These are phyloP conservation scores for Muscicapa comitata DNA, from an alignment of 2,797 vertebrate genomes.

Conservation along the genomic window DNA sequence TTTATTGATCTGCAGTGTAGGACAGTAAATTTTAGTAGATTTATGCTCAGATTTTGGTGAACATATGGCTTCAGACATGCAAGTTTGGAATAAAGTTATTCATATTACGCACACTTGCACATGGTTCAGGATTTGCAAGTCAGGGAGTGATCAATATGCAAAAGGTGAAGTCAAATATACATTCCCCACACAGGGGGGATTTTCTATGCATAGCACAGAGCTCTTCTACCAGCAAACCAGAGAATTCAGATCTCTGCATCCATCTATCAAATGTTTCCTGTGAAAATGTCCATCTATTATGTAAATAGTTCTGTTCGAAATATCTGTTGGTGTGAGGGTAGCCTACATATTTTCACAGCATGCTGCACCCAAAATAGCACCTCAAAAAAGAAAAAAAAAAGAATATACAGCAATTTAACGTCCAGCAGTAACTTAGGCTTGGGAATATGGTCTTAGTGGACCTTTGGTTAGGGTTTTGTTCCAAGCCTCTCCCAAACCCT, in stretches of 20 bases:
- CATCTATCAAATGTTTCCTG: background rate
- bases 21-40: constrained; percentile 5
- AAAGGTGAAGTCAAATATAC: constrained; percentile 31
- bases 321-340: background rate
- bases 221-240: background rate
- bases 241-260: background rate
- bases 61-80: constrained; percentile 21
- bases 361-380: background rate
- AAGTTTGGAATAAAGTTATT: constrained; percentile 16
- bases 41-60: background rate
- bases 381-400: background rate
- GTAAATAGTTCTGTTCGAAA: background rate
- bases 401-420: rapidly evolving
- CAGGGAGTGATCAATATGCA: background rate
- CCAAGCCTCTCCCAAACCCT: background rate
- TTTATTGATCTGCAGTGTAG: constrained; percentile 10
- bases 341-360: background rate
- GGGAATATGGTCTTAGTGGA: background rate
- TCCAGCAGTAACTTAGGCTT: background rate
- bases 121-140: background rate
- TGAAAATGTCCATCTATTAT: background rate
- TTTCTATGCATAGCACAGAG: background rate
- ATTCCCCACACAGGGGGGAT: background rate
- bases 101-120: background rate
- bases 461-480: background rate